Percentiles rank a stretch among this genome's conserved stretches.
Conservation (phyloP, 2,888 invertebrate genomes). For the Caenorhabditis sinica region DNA sequence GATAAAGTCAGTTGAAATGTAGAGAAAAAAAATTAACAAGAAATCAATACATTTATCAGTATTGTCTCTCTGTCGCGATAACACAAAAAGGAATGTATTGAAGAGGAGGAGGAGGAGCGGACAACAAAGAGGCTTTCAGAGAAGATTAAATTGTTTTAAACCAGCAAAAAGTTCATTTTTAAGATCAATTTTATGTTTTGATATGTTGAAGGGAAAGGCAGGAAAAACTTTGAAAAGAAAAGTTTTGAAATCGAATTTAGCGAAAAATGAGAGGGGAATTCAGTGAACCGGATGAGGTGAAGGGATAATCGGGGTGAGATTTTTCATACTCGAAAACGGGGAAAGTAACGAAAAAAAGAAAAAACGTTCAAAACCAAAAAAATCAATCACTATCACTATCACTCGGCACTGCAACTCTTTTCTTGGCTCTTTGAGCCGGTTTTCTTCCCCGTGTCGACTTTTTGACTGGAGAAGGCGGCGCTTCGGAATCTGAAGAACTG, state of each 20-base stretch:
- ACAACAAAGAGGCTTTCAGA: constrained; percentile 21
- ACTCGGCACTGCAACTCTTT: background rate
- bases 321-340: background rate
- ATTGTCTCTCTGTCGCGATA: background rate
- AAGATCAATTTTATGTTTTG: too few species aligned
- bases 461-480: background rate
- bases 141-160: constrained; percentile 31
- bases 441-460: background rate
- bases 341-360: background rate
- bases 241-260: background rate
- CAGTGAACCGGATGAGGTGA: constrained; percentile 52
- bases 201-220: background rate
- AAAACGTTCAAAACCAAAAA: background rate
- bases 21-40: background rate
- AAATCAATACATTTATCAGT: constrained; percentile 40
- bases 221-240: background rate
- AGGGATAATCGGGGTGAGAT: background rate
- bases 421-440: background rate
- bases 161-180: too few species aligned
- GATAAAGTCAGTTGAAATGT: constrained; percentile 10
- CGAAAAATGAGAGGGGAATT: background rate
- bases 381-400: background rate
- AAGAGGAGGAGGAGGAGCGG: background rate
- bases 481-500: background rate
- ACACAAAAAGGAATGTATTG: constrained; percentile 5